Evolutionary conservation across 2,888 invertebrate genomes (phyloP), one percentile per base, ranked within the genome.

Genomic region (Cephus rjabovi): DNA sequence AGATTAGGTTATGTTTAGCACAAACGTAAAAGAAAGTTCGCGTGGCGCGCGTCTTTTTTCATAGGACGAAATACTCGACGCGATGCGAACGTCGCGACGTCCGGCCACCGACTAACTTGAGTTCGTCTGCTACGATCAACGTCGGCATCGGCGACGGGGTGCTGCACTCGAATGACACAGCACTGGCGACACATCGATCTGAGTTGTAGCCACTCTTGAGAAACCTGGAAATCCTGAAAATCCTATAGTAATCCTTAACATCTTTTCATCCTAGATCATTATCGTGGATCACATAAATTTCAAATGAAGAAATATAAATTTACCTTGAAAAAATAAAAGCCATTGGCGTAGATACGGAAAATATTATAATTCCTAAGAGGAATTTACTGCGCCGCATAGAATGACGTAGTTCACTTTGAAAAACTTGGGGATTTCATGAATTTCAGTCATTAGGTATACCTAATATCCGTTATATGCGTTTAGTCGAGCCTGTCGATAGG

Each of bases 71-170:
- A 12, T 71, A 23, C 2, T 15, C 23, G 35, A 35, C 74, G 37
- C 83, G 85, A 82, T 82, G 82, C 83, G 82, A 83, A 84, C 86
- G 86, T 86, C 87, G 86, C 88, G 88, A 88, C 86, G 88, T 86
- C 84, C 87, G 85, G 81, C 85, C 87, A 88, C 86, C 85, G 86
- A 89, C 89, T 89, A 86, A 80, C 83, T 75, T 33, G 31, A 30
- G 12, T 31, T 34, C 12, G 6, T 11, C 71, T 12, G 34, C 71
- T 12, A 31, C 71, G 12, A 71, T 33, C 71, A 31, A 15, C 71
- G 71, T 71, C 71, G 31, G 31, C 31, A 12, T 71, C 34, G 31
- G 6, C 71, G 71, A 15, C 3, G 12, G 71, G 71, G 71, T 56
- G 56, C 56, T 56, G 56, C 56, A 23, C 56, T 23, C 56, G 56